Conservation (phyloP, 2,797 vertebrate genomes). For the Nyctalus aviator region DNA sequence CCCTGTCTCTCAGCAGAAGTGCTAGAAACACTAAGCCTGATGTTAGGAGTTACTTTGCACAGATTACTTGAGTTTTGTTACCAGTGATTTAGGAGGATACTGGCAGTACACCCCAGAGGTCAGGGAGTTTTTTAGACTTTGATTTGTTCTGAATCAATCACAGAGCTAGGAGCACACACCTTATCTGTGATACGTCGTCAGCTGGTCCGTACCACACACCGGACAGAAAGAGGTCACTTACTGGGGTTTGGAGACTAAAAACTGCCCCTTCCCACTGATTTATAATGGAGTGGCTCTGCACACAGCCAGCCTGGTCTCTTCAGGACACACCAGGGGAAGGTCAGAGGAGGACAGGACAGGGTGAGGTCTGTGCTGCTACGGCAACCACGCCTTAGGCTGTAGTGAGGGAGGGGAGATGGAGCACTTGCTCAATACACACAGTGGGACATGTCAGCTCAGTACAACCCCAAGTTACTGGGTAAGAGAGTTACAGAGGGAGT, state of each 20-base stretch:
- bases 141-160: conserved; percentile 45
- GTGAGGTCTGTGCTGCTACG: background rate
- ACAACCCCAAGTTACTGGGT: background rate
- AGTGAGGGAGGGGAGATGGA: background rate
- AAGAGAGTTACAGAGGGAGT: background rate
- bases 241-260: background rate
- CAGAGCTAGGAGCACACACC: background rate
- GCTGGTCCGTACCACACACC: background rate
- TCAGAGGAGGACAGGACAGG: background rate
- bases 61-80: conserved; percentile 28
- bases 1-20: background rate
- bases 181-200: background rate
- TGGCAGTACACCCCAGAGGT: background rate
- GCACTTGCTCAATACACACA: background rate
- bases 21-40: conserved; percentile 26
- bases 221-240: background rate
- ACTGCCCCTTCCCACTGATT: background rate
- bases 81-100: background rate
- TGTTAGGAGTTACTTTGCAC: background rate
- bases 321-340: background rate
- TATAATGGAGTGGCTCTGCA: background rate
- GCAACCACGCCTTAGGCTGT: background rate
- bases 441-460: background rate
- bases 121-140: background rate
- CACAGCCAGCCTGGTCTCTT: background rate